phyloP scores from a whole-genome alignment of 1,140 invertebrate species.

The Dolichoris vasculosae region DNA sequence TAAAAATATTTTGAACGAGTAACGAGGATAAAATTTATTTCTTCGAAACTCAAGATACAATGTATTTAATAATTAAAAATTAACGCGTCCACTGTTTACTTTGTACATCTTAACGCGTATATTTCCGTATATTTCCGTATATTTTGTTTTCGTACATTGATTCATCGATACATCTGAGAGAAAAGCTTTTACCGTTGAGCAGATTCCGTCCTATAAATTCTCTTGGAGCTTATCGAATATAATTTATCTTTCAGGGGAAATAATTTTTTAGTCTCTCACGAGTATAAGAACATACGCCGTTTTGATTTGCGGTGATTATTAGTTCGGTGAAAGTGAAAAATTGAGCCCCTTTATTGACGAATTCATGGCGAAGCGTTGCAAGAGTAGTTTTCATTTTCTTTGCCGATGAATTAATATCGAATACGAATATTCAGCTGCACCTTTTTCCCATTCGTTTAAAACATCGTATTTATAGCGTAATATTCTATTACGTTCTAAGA shows the following conservation, averaged over 20 bases:
- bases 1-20: too few species aligned
- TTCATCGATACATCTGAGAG: neutral
- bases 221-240: neutral
- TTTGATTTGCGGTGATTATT: neutral
- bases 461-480: neutral
- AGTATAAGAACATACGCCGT: neutral
- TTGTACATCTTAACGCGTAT: too few species aligned
- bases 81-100: too few species aligned
- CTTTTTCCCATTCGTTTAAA: slow-evolving; percentile 19
- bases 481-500: neutral
- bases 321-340: neutral
- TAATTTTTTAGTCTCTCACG: slow-evolving; percentile 17
- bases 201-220: neutral
- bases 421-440: slow-evolving; percentile 4
- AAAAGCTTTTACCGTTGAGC: neutral
- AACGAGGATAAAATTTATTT: too few species aligned
- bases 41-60: too few species aligned
- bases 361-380: neutral
- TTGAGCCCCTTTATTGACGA: neutral
- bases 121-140: neutral
- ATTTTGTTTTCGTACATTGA: neutral
- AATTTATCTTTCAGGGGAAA: slow-evolving; percentile 5
- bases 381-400: slow-evolving; percentile 5
- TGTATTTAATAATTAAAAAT: too few species aligned
- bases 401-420: slow-evolving; percentile 20